These are phyloP conservation scores for Rhagonycha fulva DNA, from an alignment of 2,888 invertebrate species.

Conservation along the genomic window DNA sequence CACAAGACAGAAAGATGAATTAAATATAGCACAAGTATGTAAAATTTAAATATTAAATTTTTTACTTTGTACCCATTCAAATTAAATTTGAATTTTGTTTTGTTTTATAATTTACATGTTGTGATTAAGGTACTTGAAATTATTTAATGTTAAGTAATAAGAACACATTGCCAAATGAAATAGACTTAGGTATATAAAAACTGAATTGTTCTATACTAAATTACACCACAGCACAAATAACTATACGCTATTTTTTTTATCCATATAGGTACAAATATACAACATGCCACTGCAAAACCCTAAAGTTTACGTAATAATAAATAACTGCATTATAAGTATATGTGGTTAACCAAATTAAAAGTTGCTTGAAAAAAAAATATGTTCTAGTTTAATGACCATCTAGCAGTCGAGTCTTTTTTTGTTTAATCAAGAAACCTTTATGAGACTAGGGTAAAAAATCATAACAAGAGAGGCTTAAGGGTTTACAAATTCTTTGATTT, in stretches of 20 bases:
- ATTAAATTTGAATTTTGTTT: conserved; percentile 5
- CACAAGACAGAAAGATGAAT: conserved; percentile 53
- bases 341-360: conserved; percentile 39
- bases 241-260: conserved; percentile 54
- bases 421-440: conserved; percentile 17
- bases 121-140: conserved; percentile 10
- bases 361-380: conserved; percentile 9
- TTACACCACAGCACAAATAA: conserved; percentile 60
- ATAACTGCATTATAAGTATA: conserved; percentile 39
- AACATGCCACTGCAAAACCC: conserved; percentile 51
- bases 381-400: conserved; percentile 11
- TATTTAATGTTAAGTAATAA: conserved; percentile 14
- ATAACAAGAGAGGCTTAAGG: conserved; percentile 5
- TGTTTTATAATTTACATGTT: conserved; percentile 19
- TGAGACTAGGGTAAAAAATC: conserved; percentile 25
- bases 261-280: conserved; percentile 59
- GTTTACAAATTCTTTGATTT: conserved; percentile 16
- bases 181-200: conserved; percentile 45
- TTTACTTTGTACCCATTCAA: not conserved
- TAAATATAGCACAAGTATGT: conserved; percentile 32
- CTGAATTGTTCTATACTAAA: conserved; percentile 53
- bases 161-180: conserved; percentile 27
- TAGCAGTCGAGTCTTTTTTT: conserved; percentile 2
- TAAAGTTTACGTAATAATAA: conserved; percentile 48
- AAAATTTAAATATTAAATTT: conserved; percentile 24